Conservation (phyloP, 1,140 invertebrate genomes). For the Episyrphus balteatus region DNA sequence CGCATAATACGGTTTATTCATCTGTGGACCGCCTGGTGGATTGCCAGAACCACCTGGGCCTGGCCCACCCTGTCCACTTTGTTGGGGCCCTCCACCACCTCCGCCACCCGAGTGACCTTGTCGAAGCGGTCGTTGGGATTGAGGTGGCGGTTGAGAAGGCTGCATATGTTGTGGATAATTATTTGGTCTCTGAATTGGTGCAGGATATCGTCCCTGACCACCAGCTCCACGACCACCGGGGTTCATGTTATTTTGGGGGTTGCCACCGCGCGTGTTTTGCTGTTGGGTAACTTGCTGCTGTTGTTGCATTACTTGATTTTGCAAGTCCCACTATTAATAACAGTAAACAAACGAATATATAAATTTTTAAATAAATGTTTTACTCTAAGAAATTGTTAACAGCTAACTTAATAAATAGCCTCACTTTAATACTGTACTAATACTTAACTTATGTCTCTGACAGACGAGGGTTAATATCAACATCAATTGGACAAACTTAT, state of each 20-base stretch:
- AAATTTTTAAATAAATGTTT: not conserved
- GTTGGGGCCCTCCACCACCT: slow-evolving; percentile 14
- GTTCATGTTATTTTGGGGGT: slow-evolving; percentile 8
- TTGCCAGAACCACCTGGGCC: slow-evolving; percentile 15
- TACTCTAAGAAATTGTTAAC: too few species aligned
- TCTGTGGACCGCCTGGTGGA: slow-evolving; percentile 10
- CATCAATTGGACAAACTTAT: too few species aligned
- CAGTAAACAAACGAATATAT: too few species aligned
- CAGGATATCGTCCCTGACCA: slow-evolving; percentile 33
- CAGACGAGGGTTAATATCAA: too few species aligned
- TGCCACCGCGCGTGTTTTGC: slow-evolving; percentile 18
- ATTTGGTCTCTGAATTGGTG: slow-evolving; percentile 37
- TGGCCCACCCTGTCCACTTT: slow-evolving; percentile 16
- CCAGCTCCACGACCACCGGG: slow-evolving; percentile 17
- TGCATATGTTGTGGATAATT: slow-evolving; percentile 39
- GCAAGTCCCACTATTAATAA: slow-evolving; percentile 29
- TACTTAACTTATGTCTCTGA: too few species aligned
- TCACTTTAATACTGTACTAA: too few species aligned
- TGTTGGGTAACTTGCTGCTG: slow-evolving; percentile 24
- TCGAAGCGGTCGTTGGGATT: slow-evolving; percentile 32
- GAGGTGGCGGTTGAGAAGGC: slow-evolving; percentile 23
- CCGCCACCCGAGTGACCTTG: slow-evolving; percentile 13
- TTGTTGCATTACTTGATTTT: slow-evolving; percentile 39
- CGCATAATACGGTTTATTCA: slow-evolving; percentile 34
- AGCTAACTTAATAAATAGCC: too few species aligned